Conservation (phyloP, 1,140 invertebrate species). For the Achroia grisella region DNA sequence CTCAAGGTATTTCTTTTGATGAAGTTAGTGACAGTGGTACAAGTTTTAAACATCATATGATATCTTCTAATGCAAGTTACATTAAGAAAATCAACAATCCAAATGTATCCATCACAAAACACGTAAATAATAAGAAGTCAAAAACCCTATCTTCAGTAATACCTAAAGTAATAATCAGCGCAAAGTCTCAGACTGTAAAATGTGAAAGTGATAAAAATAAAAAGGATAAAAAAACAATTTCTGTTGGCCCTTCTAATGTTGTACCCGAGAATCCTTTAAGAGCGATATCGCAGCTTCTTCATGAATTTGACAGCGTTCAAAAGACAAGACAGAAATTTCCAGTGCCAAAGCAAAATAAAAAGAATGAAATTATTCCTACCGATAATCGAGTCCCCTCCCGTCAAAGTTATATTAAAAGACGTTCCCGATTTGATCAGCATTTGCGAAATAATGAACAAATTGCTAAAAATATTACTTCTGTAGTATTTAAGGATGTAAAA, state of each 20-base stretch:
- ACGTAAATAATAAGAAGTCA: slow-evolving; percentile 13
- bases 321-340: slow-evolving; percentile 29
- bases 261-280: slow-evolving; percentile 44
- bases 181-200: slow-evolving; percentile 31
- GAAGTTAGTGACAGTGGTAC: slow-evolving; percentile 44
- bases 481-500: slow-evolving; percentile 5
- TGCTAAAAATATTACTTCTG: slow-evolving; percentile 3
- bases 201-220: slow-evolving; percentile 23
- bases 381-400: slow-evolving; percentile 19
- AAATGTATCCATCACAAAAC: slow-evolving; percentile 3
- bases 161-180: slow-evolving; percentile 46
- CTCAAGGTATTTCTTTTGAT: slow-evolving; percentile 12
- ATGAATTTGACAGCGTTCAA: slow-evolving; percentile 52
- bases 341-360: slow-evolving; percentile 25
- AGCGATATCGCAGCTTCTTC: slow-evolving; percentile 56
- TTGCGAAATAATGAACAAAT: slow-evolving; percentile 10
- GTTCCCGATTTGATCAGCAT: slow-evolving; percentile 20
- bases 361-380: slow-evolving; percentile 12
- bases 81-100: slow-evolving; percentile 27
- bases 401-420: slow-evolving; percentile 17
- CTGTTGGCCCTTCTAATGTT: slow-evolving; percentile 14
- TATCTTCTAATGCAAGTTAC: slow-evolving; percentile 37
- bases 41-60: slow-evolving; percentile 42
- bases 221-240: slow-evolving; percentile 24
- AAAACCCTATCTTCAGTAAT: slow-evolving; percentile 13